A percentile compares a stretch with the other conserved stretches of the same genome.
Conservation (phyloP, 2,888 invertebrate species). For the Protophormia terraenovae region DNA sequence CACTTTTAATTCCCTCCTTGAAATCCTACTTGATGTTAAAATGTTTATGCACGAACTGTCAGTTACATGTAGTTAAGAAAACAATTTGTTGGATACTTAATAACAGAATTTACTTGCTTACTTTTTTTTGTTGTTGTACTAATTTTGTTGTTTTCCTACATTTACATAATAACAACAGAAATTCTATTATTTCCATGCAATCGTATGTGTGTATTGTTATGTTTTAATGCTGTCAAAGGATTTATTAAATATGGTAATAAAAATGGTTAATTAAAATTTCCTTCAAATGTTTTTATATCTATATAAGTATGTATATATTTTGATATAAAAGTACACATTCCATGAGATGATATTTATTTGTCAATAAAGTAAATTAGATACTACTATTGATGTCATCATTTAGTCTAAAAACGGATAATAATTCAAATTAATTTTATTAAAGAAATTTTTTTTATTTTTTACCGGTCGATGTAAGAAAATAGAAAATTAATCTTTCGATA, state of each 20-base stretch:
- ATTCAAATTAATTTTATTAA: too few relatives aligned
- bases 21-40: constrained; percentile 56
- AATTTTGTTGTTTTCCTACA: neutral
- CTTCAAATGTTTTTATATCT: constrained; percentile 1
- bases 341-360: too few relatives aligned
- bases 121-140: neutral
- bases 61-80: constrained; percentile 53
- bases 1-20: constrained; percentile 56
- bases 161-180: constrained; percentile 18
- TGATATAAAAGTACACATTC: neutral
- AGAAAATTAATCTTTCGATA: too few relatives aligned
- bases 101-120: constrained; percentile 38
- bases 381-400: too few relatives aligned
- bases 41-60: constrained; percentile 60
- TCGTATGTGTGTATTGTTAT: neutral
- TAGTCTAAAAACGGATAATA: too few relatives aligned
- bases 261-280: constrained; percentile 15
- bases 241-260: constrained; percentile 29
- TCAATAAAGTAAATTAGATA: too few relatives aligned
- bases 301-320: neutral
- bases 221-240: neutral
- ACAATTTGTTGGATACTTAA: constrained; percentile 54
- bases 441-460: too few relatives aligned
- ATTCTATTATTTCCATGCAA: neutral
- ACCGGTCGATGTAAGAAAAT: too few relatives aligned